Conservation (phyloP, 2,888 invertebrate species). For the Stenotaenia linearis region DNA sequence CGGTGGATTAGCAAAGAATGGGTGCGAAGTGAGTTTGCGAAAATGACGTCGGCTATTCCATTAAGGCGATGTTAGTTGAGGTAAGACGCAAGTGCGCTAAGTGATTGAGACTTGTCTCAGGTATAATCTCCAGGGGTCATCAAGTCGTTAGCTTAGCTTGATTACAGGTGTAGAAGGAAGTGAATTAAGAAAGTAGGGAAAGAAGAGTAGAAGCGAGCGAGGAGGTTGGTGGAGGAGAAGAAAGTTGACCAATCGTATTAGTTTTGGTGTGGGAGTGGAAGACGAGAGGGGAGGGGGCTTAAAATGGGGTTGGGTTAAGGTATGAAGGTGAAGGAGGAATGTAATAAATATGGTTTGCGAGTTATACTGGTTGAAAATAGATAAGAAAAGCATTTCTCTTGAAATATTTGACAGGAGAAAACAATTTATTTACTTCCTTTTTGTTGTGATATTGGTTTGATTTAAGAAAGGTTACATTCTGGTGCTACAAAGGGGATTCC, state of each 20-base stretch:
- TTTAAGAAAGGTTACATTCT: constrained; percentile 6
- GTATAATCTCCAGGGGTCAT: constrained; percentile 19
- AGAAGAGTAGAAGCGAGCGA: background rate
- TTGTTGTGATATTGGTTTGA: constrained; percentile 5
- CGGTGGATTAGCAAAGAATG: background rate
- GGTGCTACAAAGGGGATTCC: background rate
- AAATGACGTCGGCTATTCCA: background rate
- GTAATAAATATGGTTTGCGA: background rate
- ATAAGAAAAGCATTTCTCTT: background rate
- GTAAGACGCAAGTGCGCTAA: constrained; percentile 7
- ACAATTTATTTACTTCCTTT: constrained; percentile 5
- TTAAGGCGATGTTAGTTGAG: background rate
- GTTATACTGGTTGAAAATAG: background rate
- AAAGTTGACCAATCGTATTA: constrained; percentile 19
- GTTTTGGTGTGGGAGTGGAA: background rate
- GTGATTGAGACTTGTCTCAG: constrained; percentile 19
- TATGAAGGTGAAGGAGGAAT: background rate
- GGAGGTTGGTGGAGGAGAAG: no score
- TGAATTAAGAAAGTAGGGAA: constrained; percentile 3
- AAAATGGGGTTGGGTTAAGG: background rate
- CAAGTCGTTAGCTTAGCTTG: constrained; percentile 19
- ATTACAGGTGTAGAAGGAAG: constrained; percentile 9
- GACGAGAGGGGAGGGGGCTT: background rate
- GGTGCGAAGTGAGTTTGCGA: background rate
- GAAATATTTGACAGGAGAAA: constrained; percentile 11